Evolutionary conservation across 2,797 vertebrate genomes (phyloP).

Genomic region (Craterocephalus amniculus): DNA sequence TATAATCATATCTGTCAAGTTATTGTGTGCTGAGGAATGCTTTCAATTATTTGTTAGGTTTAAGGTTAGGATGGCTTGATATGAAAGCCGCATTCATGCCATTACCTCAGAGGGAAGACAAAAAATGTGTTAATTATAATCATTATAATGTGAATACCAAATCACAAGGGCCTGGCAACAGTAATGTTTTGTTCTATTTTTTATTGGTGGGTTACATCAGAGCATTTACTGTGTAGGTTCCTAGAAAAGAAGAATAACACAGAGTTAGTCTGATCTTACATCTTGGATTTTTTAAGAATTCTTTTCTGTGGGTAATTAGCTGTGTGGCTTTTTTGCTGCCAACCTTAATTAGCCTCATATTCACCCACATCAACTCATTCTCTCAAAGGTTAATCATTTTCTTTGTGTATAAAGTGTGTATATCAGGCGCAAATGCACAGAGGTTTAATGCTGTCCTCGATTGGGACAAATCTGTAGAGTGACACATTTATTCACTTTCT

Average conservation of each 20-base stretch:
- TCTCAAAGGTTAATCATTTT: conserved; percentile 63
- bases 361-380: conserved; percentile 47
- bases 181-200: background rate
- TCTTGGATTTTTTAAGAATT: conserved; percentile 16
- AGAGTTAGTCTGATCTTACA: conserved; percentile 52
- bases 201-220: background rate
- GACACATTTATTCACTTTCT: conserved; percentile 8
- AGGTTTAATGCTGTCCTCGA: conserved; percentile 10
- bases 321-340: conserved; percentile 47
- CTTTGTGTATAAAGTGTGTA: conserved; percentile 6
- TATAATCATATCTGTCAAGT: background rate
- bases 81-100: conserved; percentile 15
- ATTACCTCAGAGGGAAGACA: conserved; percentile 27
- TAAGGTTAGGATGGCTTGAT: background rate
- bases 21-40: background rate
- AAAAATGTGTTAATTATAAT: conserved; percentile 7
- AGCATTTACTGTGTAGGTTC: conserved; percentile 25
- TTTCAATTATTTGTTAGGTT: background rate
- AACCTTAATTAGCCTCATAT: conserved; percentile 63
- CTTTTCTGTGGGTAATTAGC: conserved; percentile 59
- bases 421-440: conserved; percentile 2
- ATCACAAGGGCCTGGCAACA: background rate
- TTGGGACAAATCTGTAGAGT: conserved; percentile 3
- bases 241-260: conserved; percentile 35
- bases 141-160: conserved; percentile 45